Evolutionary conservation across 2,888 invertebrate species (phyloP), one percentile per base, ranked within the genome.

Genomic region (Amphimallon solstitiale): DNA sequence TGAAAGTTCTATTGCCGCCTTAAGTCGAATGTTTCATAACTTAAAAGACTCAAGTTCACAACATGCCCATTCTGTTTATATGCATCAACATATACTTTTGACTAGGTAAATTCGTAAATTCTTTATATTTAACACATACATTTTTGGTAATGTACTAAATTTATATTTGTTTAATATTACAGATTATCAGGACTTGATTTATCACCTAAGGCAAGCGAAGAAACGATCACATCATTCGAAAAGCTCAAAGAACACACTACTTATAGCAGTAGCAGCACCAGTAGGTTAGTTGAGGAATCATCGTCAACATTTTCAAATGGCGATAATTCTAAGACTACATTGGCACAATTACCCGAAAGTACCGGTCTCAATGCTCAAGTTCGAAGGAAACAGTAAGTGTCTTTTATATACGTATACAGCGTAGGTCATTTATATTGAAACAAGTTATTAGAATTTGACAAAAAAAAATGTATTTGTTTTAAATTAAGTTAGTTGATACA

Each of bases 81-180:
- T 82, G 82, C 82, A 80, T 75, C 80, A 81, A 75, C 80, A 81
- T 76, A 82, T 82, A 69, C 76, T 82, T 68, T 77, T 80, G 72
- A 82, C 82, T 69, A 81, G 82, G 82, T 82, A 79, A 70, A 19
- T 29, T 1, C 10, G 15, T n/a, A n/a, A n/a, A n/a, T 61, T 15
- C 35, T 5, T 29, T 29, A n/a, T n/a, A 29, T 29, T 29, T 29
- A 2, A 29, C n/a, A n/a, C 17, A 46, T 56, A 48, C 12, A 10
- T 14, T 10, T 23, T 54, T 35, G 14, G 19, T 52, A 21, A 7
- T 5, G n/a, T 43, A 21, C 21, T 6, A 9, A 12, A 21, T 56
- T 34, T 10, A 17, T 7, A 9, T 10, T 17, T 38, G 49, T 12
- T 19, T 12, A 17, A 5, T 14, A 14, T 56, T 56, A 4, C 61